A percentile compares a stretch with the other conserved stretches of the same genome.
These are phyloP conservation scores for Chloebia gouldiae DNA, from an alignment of 2,113 vertebrate species.

Conservation along the genomic window DNA sequence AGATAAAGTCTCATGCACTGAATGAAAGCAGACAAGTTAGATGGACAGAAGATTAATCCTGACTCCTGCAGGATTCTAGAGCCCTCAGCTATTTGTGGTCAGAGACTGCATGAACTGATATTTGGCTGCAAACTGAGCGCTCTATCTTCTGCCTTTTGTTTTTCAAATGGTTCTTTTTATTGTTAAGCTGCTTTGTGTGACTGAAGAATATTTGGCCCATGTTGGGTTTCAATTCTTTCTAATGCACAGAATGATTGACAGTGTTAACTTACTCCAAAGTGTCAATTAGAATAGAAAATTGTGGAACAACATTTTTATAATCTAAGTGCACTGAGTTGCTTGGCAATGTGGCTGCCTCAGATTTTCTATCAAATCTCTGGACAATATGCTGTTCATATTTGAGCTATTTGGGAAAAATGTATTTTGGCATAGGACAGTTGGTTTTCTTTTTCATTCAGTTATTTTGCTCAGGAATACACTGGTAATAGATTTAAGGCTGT, in stretches of 20 bases:
- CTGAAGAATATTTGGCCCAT: slow-evolving; percentile 73
- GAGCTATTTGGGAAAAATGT: slow-evolving; percentile 72
- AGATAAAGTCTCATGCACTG: slow-evolving; percentile 46
- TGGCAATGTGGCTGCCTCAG: slow-evolving; percentile 68
- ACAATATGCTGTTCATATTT: slow-evolving; percentile 44
- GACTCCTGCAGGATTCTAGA: slow-evolving; percentile 42
- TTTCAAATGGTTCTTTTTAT: slow-evolving; percentile 71
- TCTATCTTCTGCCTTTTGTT: slow-evolving; percentile 49
- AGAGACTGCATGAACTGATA: slow-evolving; percentile 18
- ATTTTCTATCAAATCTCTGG: slow-evolving; percentile 71
- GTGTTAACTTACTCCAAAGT: slow-evolving; percentile 64
- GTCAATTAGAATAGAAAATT: slow-evolving; percentile 64
- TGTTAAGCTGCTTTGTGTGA: slow-evolving; percentile 74
- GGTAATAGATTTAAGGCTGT: slow-evolving; percentile 8
- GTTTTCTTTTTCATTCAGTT: slow-evolving; percentile 43
- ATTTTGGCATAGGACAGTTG: slow-evolving; percentile 75
- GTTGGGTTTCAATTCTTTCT: slow-evolving; percentile 77
- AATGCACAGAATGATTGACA: slow-evolving; percentile 70
- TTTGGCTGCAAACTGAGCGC: slow-evolving; percentile 24
- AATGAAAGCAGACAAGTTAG: slow-evolving; percentile 9
- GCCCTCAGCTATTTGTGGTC: slow-evolving; percentile 14
- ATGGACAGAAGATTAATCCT: slow-evolving; percentile 37
- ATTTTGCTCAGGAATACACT: slow-evolving; percentile 26
- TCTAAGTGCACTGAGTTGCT: slow-evolving; percentile 70
- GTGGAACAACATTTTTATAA: slow-evolving; percentile 71